Evolutionary conservation across 2,113 vertebrate genomes (phyloP), one percentile per base, ranked within the genome.

Genomic region (Ictidomys tridecemlineatus): DNA sequence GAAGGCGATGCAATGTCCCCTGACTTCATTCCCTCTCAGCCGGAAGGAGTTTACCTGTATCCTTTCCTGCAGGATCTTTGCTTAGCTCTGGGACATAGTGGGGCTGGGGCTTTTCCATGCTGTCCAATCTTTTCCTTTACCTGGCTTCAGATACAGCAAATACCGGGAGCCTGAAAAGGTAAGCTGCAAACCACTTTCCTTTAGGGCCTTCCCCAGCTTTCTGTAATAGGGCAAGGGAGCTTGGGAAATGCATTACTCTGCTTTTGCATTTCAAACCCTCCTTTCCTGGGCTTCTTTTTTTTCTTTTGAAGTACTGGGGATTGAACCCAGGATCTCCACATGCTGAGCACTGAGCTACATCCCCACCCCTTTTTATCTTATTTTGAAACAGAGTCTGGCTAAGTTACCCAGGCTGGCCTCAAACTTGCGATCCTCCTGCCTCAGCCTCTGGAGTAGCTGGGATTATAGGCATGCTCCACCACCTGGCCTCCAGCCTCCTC

Each of bases 31-130:
- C 99, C 99, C 0, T 99, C 98, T 61, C 99, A 99, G 78, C 99
- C 99, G 9, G 99, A 99, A 98, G 99, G 99, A 83, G 99, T 99
- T 97, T 99, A 99, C 95, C 98, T 99, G 99, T 99, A 99, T 99
- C 99, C 99, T 99, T 99, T 95, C 65, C 51, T 34, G 30, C 12
- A 13, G 17, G 22, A 13, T 45, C 13, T 17, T 8, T 82, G 78
- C 12, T 70, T 53, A 32, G n/a, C 51, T 5, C 34, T 20, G 30
- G 12, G 3, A 39, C 13, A 1, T 1, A 11, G 67, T 28, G 39
- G 87, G 87, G 2, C 37, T 67, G 45, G 82, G 82, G 37, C 17
- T 92, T 92, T 90, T 9, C 20, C 93, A 11, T 30, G 65, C 45
- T 70, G 17, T 56, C 18, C 85, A 63, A 8, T 8, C 84, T 95